Conservation (phyloP, 2,888 invertebrate genomes). For the Pristionchus japonicus region DNA sequence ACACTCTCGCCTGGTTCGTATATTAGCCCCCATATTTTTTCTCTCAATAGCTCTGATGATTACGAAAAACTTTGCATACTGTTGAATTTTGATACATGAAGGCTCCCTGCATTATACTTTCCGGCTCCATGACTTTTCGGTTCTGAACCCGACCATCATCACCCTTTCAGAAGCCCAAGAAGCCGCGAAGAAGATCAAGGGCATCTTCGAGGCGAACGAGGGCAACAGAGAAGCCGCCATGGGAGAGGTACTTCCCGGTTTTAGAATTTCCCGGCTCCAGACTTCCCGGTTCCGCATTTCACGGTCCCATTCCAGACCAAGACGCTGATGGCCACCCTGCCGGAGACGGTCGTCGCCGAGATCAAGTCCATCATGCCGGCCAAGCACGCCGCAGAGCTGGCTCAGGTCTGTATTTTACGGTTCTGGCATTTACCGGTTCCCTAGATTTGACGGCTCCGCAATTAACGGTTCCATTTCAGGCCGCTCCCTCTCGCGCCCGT, state of each 20-base stretch:
- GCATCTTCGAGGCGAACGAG: not conserved
- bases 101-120: no score
- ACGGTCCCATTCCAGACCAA: constrained; percentile 6
- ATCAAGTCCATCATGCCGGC: constrained; percentile 22
- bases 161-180: not conserved
- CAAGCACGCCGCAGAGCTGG: not conserved
- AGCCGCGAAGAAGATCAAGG: not conserved
- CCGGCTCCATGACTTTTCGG: no score
- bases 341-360: not conserved
- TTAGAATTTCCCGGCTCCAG: not conserved
- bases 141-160: not conserved
- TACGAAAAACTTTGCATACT: no score
- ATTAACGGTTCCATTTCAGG: not conserved
- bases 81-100: no score
- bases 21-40: no score
- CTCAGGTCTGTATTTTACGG: no score
- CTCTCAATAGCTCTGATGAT: no score
- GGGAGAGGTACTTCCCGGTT: not conserved
- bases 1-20: not conserved
- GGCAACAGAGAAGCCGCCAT: not conserved
- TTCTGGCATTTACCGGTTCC: no score
- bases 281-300: not conserved
- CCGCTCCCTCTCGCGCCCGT: not conserved
- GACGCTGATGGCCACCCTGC: not conserved
- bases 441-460: no score